phyloP scores from a whole-genome alignment of 2,113 vertebrate genomes.

The Neotragus pygmaeus region DNA sequence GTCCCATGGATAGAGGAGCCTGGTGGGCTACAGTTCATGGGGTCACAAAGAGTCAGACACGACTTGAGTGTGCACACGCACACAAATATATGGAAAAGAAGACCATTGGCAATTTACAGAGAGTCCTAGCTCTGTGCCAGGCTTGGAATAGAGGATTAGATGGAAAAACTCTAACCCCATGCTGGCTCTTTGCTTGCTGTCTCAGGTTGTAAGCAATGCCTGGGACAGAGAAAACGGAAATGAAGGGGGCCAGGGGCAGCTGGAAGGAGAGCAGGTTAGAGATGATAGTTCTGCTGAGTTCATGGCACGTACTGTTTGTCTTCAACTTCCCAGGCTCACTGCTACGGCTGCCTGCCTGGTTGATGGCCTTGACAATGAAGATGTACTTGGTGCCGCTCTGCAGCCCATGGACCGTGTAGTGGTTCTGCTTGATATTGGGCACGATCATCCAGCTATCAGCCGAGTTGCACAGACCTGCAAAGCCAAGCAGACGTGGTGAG shows the following conservation, averaged over 20 bases:
- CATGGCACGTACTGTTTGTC: constrained; percentile 91
- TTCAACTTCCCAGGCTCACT: constrained; percentile 96
- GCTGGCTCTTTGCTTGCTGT: neutral
- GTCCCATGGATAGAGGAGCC: neutral
- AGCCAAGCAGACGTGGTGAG: constrained; percentile 54
- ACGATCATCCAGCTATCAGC: constrained; percentile 99
- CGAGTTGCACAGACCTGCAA: constrained; percentile 96
- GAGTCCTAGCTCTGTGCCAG: neutral
- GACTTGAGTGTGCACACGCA: neutral
- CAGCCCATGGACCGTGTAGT: constrained; percentile 97
- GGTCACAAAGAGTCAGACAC: neutral
- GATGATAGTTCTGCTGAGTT: accelerated
- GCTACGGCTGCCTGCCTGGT: constrained; percentile 96
- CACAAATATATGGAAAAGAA: neutral
- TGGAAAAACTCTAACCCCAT: neutral
- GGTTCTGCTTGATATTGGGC: constrained; percentile 98
- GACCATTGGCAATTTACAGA: neutral
- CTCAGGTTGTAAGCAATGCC: neutral
- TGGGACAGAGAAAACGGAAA: neutral
- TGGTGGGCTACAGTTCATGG: neutral
- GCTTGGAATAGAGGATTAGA: neutral
- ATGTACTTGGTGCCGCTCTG: constrained; percentile 98
- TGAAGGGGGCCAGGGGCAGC: neutral
- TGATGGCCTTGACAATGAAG: constrained; percentile 98
- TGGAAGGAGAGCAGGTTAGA: neutral